Conservation (phyloP, 1,140 invertebrate genomes). For the Drosophila ercepeae region DNA sequence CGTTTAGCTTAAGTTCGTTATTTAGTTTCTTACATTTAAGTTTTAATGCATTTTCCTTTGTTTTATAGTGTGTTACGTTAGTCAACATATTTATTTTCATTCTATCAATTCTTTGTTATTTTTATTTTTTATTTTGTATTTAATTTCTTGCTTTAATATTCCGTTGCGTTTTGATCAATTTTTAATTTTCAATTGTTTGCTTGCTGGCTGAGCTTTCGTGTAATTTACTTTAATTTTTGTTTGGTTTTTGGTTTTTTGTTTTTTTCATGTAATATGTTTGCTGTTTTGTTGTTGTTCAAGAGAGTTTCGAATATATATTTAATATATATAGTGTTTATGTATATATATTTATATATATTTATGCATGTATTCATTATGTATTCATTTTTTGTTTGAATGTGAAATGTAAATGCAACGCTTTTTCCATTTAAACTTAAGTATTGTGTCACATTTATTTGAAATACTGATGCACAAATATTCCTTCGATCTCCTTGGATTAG, state of each 20-base stretch:
- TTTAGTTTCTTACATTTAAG: slow-evolving; percentile 44
- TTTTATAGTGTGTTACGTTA: slow-evolving; percentile 40
- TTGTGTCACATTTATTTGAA: slow-evolving; percentile 62
- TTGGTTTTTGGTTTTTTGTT: slow-evolving; percentile 10
- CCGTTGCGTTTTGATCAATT: slow-evolving; percentile 44
- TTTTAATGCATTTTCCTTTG: slow-evolving; percentile 36
- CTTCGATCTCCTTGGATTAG: slow-evolving; percentile 10
- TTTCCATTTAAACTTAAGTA: slow-evolving; percentile 52
- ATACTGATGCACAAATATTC: slow-evolving; percentile 63
- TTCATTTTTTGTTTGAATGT: slow-evolving; percentile 58
- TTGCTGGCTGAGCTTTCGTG: slow-evolving; percentile 46
- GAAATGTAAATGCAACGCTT: slow-evolving; percentile 74
- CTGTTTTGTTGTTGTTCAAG: slow-evolving; percentile 52
- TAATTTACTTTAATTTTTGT: slow-evolving; percentile 24
- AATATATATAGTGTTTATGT: slow-evolving; percentile 50
- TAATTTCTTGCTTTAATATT: slow-evolving; percentile 13
- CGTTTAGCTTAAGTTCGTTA: slow-evolving; percentile 51
- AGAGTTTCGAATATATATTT: slow-evolving; percentile 61
- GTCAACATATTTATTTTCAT: slow-evolving; percentile 43
- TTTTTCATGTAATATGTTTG: slow-evolving; percentile 55
- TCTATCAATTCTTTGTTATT: slow-evolving; percentile 46
- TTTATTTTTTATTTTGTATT: slow-evolving; percentile 19
- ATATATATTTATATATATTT: slow-evolving; percentile 42
- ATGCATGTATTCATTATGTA: slow-evolving; percentile 48
- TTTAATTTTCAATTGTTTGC: slow-evolving; percentile 35